Evolutionary conservation across 1,140 invertebrate genomes (phyloP), one percentile per base, ranked within the genome.

Genomic region (Sogatella furcifera): DNA sequence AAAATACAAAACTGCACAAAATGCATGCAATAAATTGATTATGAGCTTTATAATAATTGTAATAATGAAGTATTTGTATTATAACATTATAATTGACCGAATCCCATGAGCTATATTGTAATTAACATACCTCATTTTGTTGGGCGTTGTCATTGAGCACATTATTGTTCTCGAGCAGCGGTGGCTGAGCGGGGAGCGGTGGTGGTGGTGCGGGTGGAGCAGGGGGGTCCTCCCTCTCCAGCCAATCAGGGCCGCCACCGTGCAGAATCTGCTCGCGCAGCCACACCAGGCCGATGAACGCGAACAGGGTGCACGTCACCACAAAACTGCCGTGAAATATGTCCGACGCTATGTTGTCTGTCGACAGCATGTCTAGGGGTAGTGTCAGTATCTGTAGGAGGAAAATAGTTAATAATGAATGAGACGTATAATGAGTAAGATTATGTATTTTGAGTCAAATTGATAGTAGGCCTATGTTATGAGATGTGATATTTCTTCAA

Each of bases 221-320:
- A 24, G 46, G 58, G 1, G 57, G 65, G 19, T 68, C 65, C 17
- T 68, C 67, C 46, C 84, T 74, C 70, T 93, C 90, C 49, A 96
- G 77, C 94, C 94, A 97, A 64, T 97, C 93, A 0, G 93, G 94
- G 5, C 92, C 95, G 38, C 95, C 95, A 9, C 95, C 95, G 74
- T 97, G 92, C 62, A 98, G 81, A 64, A 99, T 98, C 75, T 99
- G 97, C 75, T 99, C 97, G 62, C 96, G 75, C 14, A 99, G 76
- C 96, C 96, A 99, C 0, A 99, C 92, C 2, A 97, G 73, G 54
- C 93, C 93, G 67, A 98, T 96, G 69, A 99, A 99, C 2, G 93
- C 91, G 72, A 97, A 92, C 28, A 99, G 74, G 2, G 97, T 98
- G 71, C 96, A 97, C 1, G 89, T 91, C 9, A 98, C 94, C 31